Conservation (phyloP, 92 coral and sea anemone species). For the Epizoanthus rinbou region DNA sequence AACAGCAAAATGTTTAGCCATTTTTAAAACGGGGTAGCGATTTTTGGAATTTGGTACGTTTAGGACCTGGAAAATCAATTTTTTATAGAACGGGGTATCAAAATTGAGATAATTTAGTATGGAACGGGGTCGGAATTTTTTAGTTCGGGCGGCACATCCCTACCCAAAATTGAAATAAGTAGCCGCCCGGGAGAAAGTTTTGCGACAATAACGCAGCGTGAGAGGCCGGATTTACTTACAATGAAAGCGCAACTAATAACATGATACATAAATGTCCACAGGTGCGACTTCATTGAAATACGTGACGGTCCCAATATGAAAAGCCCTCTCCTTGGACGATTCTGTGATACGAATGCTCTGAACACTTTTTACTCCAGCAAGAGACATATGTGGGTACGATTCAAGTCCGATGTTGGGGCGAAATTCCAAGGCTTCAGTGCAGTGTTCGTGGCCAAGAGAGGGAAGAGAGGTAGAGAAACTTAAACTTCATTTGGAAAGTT, state of each 20-base stretch:
- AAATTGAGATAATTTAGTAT: no score
- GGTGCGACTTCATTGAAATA: constrained; percentile 40
- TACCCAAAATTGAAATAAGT: no score
- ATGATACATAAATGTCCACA: neutral
- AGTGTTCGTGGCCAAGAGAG: constrained; percentile 19
- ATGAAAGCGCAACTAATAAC: neutral
- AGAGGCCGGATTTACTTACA: neutral
- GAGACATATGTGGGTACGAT: constrained; percentile 40
- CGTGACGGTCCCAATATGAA: constrained; percentile 35
- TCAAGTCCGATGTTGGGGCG: constrained; percentile 29
- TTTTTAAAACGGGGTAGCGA: no score
- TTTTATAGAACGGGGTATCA: no score
- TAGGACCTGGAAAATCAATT: no score
- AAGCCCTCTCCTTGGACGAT: constrained; percentile 22
- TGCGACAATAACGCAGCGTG: neutral
- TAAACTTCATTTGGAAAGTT: neutral
- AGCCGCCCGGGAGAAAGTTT: no score
- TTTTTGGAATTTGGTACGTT: no score
- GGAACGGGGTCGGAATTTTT: no score
- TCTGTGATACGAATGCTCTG: constrained; percentile 15
- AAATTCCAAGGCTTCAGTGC: constrained; percentile 32
- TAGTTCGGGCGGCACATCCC: no score
- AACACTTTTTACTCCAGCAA: constrained; percentile 30
- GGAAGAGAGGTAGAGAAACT: constrained; percentile 9
- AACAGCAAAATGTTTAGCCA: no score